phyloP scores from a whole-genome alignment of 2,888 invertebrate species.

The Tetragonisca angustula region DNA sequence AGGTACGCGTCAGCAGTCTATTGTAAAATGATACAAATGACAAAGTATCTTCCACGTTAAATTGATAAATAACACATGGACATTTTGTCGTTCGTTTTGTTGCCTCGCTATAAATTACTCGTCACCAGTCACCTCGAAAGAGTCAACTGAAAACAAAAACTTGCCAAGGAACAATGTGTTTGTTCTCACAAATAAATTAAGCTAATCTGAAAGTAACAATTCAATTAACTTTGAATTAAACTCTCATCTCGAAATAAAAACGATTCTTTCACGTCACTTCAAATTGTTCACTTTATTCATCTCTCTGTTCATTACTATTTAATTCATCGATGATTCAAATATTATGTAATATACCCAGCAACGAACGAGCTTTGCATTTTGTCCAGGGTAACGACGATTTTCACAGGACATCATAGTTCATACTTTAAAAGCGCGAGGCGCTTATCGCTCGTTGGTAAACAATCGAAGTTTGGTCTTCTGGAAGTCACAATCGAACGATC shows the following conservation, averaged over 20 bases:
- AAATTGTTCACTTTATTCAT: neutral
- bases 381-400: neutral
- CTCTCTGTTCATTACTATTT: too few relatives aligned
- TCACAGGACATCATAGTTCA: slow-evolving; percentile 7
- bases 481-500: slow-evolving; percentile 30
- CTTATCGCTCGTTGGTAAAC: slow-evolving; percentile 29
- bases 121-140: too few relatives aligned
- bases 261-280: too few relatives aligned
- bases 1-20: neutral
- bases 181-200: too few relatives aligned
- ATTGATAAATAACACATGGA: neutral
- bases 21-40: neutral
- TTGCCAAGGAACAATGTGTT: too few relatives aligned
- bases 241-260: too few relatives aligned
- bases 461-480: slow-evolving; percentile 24
- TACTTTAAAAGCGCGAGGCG: neutral
- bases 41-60: neutral
- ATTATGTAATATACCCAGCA: neutral
- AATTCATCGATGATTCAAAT: neutral
- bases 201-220: too few relatives aligned
- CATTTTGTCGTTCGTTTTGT: too few relatives aligned
- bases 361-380: neutral
- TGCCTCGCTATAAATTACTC: too few relatives aligned
- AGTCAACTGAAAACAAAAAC: too few relatives aligned
- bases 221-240: too few relatives aligned